phyloP scores from a whole-genome alignment of 1,140 invertebrate genomes.

The Cepaea nemoralis region DNA sequence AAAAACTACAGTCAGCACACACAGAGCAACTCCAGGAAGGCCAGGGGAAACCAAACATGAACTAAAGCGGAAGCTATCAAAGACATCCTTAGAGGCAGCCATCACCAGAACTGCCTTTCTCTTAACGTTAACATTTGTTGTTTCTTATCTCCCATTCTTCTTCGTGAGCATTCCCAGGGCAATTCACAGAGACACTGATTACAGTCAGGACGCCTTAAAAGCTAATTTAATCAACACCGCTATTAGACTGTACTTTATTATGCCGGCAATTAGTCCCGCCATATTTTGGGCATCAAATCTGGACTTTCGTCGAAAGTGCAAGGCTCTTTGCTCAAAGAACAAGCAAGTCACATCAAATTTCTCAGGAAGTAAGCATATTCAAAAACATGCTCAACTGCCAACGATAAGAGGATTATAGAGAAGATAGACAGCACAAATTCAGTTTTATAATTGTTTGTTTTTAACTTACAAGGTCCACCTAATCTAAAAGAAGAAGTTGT shows the following conservation, averaged over 20 bases:
- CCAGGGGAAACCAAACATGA: neutral
- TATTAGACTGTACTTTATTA: constrained; percentile 22
- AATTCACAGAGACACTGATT: neutral
- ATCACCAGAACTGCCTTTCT: constrained; percentile 27
- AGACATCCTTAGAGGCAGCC: neutral
- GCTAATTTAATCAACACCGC: constrained; percentile 12
- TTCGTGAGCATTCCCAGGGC: constrained; percentile 6
- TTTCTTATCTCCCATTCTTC: constrained; percentile 21
- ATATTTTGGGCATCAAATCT: constrained; percentile 29
- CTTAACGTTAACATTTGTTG: constrained; percentile 24
- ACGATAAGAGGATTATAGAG: too few relatives aligned
- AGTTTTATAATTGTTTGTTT: too few relatives aligned
- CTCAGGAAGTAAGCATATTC: too few relatives aligned
- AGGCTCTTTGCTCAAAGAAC: neutral
- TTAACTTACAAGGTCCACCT: too few relatives aligned
- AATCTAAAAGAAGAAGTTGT: too few relatives aligned
- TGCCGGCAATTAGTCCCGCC: constrained; percentile 18
- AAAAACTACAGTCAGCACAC: neutral
- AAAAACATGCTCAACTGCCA: too few relatives aligned
- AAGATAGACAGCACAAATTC: too few relatives aligned
- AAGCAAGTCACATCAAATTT: too few relatives aligned
- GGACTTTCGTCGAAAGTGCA: constrained; percentile 19
- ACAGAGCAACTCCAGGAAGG: neutral
- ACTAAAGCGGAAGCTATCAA: neutral
- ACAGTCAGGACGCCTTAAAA: neutral